A percentile compares a stretch with the other conserved stretches of the same genome.
Evolutionary conservation across 2,888 invertebrate genomes (phyloP).

Genomic region (Xestia xanthographa): DNA sequence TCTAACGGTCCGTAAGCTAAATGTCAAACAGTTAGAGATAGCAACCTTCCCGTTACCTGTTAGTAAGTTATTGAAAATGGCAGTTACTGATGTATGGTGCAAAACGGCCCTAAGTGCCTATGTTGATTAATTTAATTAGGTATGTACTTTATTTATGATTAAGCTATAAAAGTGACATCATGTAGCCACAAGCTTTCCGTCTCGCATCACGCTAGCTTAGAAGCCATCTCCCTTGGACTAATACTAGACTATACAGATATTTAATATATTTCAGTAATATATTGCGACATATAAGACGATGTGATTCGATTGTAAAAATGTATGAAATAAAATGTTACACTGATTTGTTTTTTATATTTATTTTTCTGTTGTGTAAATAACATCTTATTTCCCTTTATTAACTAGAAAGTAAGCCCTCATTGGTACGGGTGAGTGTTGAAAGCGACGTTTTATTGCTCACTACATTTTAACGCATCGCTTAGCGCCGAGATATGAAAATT

Average conservation of each 20-base stretch:
- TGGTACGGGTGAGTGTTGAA: not conserved
- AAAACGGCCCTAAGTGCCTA: not conserved
- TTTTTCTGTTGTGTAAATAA: constrained; percentile 8
- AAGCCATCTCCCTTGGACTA: constrained; percentile 30
- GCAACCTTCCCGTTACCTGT: too few species aligned
- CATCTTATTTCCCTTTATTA: not conserved
- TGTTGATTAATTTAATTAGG: constrained; percentile 16
- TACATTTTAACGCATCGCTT: not conserved
- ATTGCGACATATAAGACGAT: constrained; percentile 57
- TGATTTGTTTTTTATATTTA: constrained; percentile 40
- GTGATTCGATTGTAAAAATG: constrained; percentile 65
- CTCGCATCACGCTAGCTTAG: constrained; percentile 32
- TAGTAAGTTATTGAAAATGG: too few species aligned
- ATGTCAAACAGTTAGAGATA: too few species aligned
- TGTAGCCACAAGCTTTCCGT: not conserved
- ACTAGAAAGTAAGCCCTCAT: not conserved
- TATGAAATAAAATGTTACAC: constrained; percentile 66
- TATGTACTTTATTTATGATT: constrained; percentile 1
- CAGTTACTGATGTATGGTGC: not conserved
- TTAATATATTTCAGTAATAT: constrained; percentile 65
- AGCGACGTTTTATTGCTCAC: not conserved
- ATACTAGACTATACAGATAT: constrained; percentile 26
- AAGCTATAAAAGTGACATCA: not conserved
- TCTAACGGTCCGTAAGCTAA: too few species aligned
- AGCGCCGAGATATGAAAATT: not conserved